These are phyloP conservation scores for Phytoseiulus persimilis DNA, from an alignment of 2,888 invertebrate species.

Conservation along the genomic window DNA sequence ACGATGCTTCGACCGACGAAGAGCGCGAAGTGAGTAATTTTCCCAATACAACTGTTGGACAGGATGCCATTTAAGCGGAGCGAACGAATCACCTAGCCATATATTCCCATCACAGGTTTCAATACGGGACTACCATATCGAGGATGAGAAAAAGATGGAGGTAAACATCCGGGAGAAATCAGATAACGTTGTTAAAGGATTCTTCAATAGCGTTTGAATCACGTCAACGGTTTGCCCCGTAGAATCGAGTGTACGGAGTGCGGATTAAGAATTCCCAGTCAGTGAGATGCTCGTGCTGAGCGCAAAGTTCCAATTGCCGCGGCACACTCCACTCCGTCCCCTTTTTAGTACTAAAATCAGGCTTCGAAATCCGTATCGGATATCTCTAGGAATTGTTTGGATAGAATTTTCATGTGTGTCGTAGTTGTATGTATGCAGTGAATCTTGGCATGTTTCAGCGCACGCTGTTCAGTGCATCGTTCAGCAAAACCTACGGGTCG, in stretches of 20 bases:
- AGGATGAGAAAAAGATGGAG: slow-evolving; percentile 35
- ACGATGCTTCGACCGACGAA: slow-evolving; percentile 43
- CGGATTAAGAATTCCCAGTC: too few relatives aligned
- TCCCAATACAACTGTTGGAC: neutral
- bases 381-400: neutral
- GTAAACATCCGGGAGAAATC: too few relatives aligned
- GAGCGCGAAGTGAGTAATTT: slow-evolving; percentile 39
- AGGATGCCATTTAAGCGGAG: neutral
- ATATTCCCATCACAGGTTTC: neutral
- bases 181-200: too few relatives aligned
- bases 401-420: neutral
- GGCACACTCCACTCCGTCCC: too few relatives aligned
- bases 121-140: slow-evolving; percentile 13
- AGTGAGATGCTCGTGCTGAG: too few relatives aligned
- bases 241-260: too few relatives aligned
- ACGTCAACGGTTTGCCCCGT: too few relatives aligned
- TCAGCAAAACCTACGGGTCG: neutral
- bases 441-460: slow-evolving; percentile 32
- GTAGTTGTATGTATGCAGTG: slow-evolving; percentile 11
- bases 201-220: too few relatives aligned
- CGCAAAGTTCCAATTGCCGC: too few relatives aligned
- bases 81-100: neutral
- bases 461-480: slow-evolving; percentile 8
- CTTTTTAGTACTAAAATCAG: too few relatives aligned
- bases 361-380: neutral